These are phyloP conservation scores for Macroramphosus scolopax DNA, from an alignment of 2,797 vertebrate species.

Conservation along the genomic window DNA sequence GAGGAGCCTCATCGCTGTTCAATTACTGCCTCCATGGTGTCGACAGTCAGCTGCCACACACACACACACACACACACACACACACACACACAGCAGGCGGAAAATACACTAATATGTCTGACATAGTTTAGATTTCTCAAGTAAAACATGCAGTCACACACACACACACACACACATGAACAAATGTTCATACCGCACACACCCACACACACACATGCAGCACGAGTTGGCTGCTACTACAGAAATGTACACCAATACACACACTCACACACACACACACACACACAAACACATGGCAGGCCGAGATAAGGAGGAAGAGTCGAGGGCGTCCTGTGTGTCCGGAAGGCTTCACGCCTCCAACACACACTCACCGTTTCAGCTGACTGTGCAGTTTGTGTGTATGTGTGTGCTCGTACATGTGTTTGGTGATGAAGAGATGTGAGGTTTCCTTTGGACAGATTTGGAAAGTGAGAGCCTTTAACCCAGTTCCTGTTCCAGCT, in stretches of 20 bases:
- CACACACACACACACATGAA: slow-evolving; percentile 3
- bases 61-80: slow-evolving; percentile 8
- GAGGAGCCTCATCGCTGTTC: no score
- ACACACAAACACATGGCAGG: slow-evolving; percentile 19
- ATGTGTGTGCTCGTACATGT: background rate
- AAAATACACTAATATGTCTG: slow-evolving; percentile 11
- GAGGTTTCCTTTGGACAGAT: no score
- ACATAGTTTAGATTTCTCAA: slow-evolving; percentile 4
- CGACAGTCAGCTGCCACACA: background rate
- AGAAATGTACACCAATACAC: slow-evolving; percentile 8
- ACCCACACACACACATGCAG: slow-evolving; percentile 18
- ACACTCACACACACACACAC: slow-evolving; percentile 14
- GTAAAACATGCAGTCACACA: slow-evolving; percentile 1
- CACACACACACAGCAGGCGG: slow-evolving; percentile 13
- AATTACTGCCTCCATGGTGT: no score
- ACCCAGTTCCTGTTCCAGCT: no score
- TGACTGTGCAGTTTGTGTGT: slow-evolving; percentile 16
- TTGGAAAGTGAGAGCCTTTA: no score
- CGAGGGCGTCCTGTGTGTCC: slow-evolving; percentile 39
- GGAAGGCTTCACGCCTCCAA: slow-evolving; percentile 41
- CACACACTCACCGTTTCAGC: slow-evolving; percentile 35
- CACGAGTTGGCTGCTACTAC: slow-evolving; percentile 2
- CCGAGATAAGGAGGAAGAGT: slow-evolving; percentile 51
- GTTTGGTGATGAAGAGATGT: no score
- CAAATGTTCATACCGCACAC: slow-evolving; percentile 7